These are phyloP conservation scores for Dermochelys coriacea DNA, from an alignment of 2,797 vertebrate species.

Conservation along the genomic window DNA sequence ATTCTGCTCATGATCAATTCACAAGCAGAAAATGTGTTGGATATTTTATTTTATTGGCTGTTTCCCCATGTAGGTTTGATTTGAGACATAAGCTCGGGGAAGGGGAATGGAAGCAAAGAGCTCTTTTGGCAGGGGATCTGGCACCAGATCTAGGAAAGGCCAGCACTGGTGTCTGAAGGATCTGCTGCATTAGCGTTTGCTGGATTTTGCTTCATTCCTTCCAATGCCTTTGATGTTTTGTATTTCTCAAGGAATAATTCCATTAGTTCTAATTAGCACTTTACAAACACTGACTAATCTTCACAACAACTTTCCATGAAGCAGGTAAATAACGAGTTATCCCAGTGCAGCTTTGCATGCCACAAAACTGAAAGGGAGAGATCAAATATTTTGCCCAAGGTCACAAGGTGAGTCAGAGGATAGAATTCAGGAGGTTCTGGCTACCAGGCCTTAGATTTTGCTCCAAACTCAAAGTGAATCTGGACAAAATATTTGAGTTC, in stretches of 20 bases:
- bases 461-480: not conserved
- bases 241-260: not conserved
- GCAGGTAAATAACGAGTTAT: not conserved
- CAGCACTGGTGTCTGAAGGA: not conserved
- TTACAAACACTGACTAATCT: not conserved
- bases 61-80: not conserved
- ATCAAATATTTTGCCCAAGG: not conserved
- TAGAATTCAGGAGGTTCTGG: not conserved
- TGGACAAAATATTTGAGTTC: not conserved
- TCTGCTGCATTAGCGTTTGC: not conserved
- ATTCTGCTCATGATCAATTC: not conserved
- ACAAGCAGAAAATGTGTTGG: not conserved
- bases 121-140: not conserved
- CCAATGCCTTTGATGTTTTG: not conserved
- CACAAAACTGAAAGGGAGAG: not conserved
- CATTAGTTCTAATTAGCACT: not conserved
- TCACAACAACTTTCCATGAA: not conserved
- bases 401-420: fast-evolving
- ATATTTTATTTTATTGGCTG: not conserved
- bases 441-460: not conserved
- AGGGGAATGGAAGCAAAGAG: not conserved
- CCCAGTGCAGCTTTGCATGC: not conserved
- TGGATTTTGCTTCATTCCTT: not conserved
- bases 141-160: not conserved
- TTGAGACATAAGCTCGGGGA: not conserved